phyloP scores from a whole-genome alignment of 64 coral and sea anemone genomes.

The Trachythela sp. region DNA sequence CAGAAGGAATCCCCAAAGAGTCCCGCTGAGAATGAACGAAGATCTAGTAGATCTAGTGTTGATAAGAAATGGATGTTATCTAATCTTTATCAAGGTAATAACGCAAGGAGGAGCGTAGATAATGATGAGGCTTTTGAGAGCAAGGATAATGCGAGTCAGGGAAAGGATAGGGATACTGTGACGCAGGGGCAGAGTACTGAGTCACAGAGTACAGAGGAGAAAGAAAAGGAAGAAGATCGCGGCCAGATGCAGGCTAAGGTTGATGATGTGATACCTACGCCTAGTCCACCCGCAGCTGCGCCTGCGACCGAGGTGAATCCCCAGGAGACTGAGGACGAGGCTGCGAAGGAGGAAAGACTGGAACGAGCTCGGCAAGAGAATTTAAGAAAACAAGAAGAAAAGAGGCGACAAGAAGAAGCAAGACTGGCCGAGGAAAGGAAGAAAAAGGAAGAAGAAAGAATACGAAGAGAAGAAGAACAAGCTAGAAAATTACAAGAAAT shows the following conservation, averaged over 20 bases:
- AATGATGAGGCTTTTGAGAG: neutral
- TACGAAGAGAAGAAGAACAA: slow-evolving; percentile 64
- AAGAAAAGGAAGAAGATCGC: neutral
- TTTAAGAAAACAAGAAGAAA: neutral
- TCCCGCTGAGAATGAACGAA: neutral
- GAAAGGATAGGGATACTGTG: neutral
- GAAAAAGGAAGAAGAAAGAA: neutral
- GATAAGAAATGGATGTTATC: slow-evolving; percentile 19
- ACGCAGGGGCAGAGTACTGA: neutral
- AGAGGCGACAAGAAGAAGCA: neutral
- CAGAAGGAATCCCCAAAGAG: neutral
- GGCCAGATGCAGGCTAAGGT: neutral
- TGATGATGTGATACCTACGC: neutral
- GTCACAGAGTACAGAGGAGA: neutral
- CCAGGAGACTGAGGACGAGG: neutral
- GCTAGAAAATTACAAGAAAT: slow-evolving; percentile 73
- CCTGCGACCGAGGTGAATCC: neutral
- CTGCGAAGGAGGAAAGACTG: neutral
- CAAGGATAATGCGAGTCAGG: neutral
- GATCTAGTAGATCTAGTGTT: slow-evolving; percentile 5
- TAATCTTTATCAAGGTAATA: slow-evolving; percentile 5
- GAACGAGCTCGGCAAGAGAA: neutral
- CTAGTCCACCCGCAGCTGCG: neutral
- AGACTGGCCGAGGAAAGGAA: neutral
- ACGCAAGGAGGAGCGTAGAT: neutral